These are phyloP conservation scores for Myopa tessellatipennis DNA, from an alignment of 2,888 invertebrate genomes.

Conservation along the genomic window DNA sequence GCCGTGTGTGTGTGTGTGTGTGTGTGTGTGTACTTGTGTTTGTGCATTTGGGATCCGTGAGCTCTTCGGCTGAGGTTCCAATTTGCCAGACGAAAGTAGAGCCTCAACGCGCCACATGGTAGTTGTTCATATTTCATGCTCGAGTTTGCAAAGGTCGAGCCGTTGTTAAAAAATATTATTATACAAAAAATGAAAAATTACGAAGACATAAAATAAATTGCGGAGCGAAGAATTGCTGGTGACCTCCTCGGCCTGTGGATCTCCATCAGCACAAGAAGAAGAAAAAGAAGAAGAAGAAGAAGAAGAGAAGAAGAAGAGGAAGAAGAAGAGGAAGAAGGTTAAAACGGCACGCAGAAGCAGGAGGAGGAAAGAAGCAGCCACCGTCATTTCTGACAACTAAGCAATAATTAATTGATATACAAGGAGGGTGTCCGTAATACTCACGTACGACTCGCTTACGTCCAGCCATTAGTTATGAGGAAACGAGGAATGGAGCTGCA, in stretches of 20 bases:
- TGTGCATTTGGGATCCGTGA: background rate
- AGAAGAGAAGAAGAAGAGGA: background rate
- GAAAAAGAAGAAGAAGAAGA: background rate
- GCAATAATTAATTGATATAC: slow-evolving; percentile 15
- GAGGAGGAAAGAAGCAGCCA: background rate
- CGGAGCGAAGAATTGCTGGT: slow-evolving; percentile 17
- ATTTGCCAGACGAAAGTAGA: slow-evolving; percentile 36
- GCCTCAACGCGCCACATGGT: slow-evolving; percentile 1
- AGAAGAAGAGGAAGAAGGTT: background rate
- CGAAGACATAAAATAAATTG: slow-evolving; percentile 21
- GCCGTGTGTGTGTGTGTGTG: background rate
- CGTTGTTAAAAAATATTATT: background rate
- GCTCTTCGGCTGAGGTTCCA: slow-evolving; percentile 7
- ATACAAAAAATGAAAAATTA: slow-evolving; percentile 13
- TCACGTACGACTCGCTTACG: too few species aligned
- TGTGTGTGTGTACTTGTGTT: background rate
- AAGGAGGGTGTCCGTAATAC: too few species aligned
- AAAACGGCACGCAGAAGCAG: background rate
- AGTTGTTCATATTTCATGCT: slow-evolving; percentile 16
- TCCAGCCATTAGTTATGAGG: too few species aligned
- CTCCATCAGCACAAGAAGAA: background rate
- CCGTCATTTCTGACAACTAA: background rate
- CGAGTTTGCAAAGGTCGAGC: slow-evolving; percentile 23
- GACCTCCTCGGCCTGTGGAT: slow-evolving; percentile 15
- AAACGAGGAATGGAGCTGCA: background rate